Conservation (phyloP, 2,797 vertebrate genomes). For the Cossypha dichroa region DNA sequence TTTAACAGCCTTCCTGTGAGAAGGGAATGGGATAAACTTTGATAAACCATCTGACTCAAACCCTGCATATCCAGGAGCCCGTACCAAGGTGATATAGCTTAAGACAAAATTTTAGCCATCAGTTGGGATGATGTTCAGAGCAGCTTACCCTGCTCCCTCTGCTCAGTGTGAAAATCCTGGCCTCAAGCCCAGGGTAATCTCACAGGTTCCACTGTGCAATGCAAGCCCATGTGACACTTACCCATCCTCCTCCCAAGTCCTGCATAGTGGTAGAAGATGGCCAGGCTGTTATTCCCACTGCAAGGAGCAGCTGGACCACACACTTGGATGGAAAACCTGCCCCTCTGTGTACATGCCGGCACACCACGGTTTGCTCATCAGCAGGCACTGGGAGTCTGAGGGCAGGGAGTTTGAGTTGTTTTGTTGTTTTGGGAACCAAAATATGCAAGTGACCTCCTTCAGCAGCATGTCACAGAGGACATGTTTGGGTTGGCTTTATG, state of each 20-base stretch:
- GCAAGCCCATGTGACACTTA: not conserved
- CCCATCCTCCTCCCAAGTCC: not conserved
- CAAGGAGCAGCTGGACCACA: not conserved
- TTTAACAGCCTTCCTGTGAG: not conserved
- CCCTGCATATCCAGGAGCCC: not conserved
- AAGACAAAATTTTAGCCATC: not conserved
- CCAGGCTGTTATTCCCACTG: not conserved
- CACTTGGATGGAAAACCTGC: not conserved
- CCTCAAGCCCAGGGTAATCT: not conserved
- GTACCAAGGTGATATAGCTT: not conserved
- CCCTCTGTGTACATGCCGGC: fast-evolving
- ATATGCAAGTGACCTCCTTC: constrained; percentile 13
- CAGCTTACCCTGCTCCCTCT: not conserved
- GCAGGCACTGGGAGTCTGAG: not conserved
- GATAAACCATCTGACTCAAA: not conserved
- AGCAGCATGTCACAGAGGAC: not conserved
- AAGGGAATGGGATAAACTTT: not conserved
- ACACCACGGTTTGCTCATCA: not conserved
- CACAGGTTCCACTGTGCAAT: not conserved
- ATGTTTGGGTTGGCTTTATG: constrained; percentile 52
- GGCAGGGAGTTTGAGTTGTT: not conserved
- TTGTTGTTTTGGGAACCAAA: not conserved
- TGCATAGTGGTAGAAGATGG: not conserved
- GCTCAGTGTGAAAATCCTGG: not conserved
- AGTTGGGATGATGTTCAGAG: not conserved